phyloP scores from a whole-genome alignment of 1,140 invertebrate genomes.

The Colletes latitarsis region DNA sequence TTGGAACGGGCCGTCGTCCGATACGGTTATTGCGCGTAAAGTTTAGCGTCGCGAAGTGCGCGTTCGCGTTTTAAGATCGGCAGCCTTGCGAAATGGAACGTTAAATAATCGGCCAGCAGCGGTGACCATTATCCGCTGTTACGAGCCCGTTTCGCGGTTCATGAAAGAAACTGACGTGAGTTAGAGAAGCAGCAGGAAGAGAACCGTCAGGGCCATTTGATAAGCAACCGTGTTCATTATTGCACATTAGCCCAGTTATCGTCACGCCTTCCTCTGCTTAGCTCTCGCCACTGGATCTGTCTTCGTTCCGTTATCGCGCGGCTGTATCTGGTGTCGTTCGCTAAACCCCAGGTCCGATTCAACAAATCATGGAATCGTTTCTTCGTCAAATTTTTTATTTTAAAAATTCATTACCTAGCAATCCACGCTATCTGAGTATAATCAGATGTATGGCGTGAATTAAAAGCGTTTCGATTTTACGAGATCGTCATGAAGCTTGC shows the following conservation, averaged over 20 bases:
- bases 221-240: slow-evolving; percentile 68
- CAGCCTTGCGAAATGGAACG: slow-evolving; percentile 29
- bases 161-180: slow-evolving; percentile 51
- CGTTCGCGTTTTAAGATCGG: neutral
- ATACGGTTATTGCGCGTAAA: neutral
- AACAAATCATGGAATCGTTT: too few species aligned
- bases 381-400: neutral
- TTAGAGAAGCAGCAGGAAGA: slow-evolving; percentile 64
- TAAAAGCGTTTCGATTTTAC: too few species aligned
- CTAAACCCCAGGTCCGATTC: too few species aligned
- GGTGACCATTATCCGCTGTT: slow-evolving; percentile 46
- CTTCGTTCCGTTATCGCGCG: slow-evolving; percentile 22
- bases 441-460: too few species aligned
- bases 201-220: slow-evolving; percentile 69
- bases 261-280: slow-evolving; percentile 58
- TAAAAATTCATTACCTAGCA: neutral
- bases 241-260: slow-evolving; percentile 69
- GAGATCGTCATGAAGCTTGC: too few species aligned
- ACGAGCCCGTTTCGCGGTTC: slow-evolving; percentile 56
- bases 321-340: slow-evolving; percentile 27
- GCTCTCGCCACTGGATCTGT: slow-evolving; percentile 37
- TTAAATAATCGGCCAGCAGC: slow-evolving; percentile 45
- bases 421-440: too few species aligned
- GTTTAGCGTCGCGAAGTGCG: neutral
- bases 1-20: neutral